Evolutionary conservation across 2,888 invertebrate genomes (phyloP).

Genomic region (Podabrus alpinus): DNA sequence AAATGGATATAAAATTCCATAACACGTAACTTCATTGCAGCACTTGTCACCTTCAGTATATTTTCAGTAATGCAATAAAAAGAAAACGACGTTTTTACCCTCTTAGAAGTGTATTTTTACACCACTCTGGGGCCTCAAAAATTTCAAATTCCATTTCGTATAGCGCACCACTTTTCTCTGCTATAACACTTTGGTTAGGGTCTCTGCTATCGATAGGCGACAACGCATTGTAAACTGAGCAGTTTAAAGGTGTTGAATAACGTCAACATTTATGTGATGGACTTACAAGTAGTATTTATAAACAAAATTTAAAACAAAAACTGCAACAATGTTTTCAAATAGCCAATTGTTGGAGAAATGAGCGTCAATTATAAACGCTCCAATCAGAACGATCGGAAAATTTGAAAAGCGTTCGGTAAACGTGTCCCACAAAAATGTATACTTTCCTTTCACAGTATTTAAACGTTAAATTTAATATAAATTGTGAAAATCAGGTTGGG

Average conservation of each 20-base stretch:
- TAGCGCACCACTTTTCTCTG: constrained; percentile 38
- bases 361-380: background rate
- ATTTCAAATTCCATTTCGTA: constrained; percentile 58
- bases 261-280: constrained; percentile 43
- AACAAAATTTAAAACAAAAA: constrained; percentile 16
- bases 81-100: constrained; percentile 54
- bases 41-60: constrained; percentile 55
- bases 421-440: background rate
- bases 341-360: background rate
- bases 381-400: background rate
- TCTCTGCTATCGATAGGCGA: constrained; percentile 45
- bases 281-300: constrained; percentile 32
- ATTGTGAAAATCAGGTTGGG: background rate
- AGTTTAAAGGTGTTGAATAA: constrained; percentile 53
- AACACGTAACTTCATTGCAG: constrained; percentile 54
- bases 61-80: constrained; percentile 56
- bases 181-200: constrained; percentile 45
- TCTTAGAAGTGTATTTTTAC: constrained; percentile 57
- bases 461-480: background rate
- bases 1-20: constrained; percentile 57
- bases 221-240: constrained; percentile 52
- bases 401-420: background rate
- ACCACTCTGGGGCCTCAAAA: constrained; percentile 56
- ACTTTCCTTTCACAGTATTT: background rate
- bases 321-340: background rate